Evolutionary conservation across 2,888 invertebrate species (phyloP).

Genomic region (Dolomedes plantarius): DNA sequence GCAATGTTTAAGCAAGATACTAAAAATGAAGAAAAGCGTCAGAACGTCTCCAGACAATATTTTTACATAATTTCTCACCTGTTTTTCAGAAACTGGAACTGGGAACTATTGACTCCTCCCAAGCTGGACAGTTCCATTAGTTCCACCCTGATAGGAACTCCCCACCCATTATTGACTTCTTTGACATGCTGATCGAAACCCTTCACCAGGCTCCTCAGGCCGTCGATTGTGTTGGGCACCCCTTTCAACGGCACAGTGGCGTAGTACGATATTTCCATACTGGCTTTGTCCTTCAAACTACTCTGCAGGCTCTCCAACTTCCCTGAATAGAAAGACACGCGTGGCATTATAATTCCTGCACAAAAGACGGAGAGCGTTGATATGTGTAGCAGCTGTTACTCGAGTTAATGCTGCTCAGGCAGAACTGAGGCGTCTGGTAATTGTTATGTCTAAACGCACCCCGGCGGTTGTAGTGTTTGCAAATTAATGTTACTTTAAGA

Average conservation of each 20-base stretch:
- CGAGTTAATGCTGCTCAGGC: background rate
- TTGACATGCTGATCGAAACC: slow-evolving; percentile 64
- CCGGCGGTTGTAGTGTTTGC: too few species aligned
- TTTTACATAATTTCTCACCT: too few species aligned
- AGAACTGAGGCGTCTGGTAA: too few species aligned
- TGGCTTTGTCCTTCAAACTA: slow-evolving; percentile 45
- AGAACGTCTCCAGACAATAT: too few species aligned
- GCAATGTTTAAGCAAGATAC: too few species aligned
- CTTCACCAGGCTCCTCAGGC: slow-evolving; percentile 48
- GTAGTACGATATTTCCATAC: slow-evolving; percentile 69
- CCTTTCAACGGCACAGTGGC: slow-evolving; percentile 68
- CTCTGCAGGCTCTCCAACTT: slow-evolving; percentile 56
- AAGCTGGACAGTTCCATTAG: slow-evolving; percentile 53
- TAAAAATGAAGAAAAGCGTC: too few species aligned
- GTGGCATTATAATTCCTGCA: too few species aligned
- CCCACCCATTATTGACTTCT: slow-evolving; percentile 55
- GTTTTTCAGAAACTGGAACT: slow-evolving; percentile 59
- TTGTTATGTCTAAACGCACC: too few species aligned
- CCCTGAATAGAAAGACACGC: slow-evolving; percentile 10
- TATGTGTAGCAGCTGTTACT: background rate
- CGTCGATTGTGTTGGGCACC: slow-evolving; percentile 67
- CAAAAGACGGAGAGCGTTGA: too few species aligned
- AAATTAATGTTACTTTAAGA: too few species aligned
- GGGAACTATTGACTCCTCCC: slow-evolving; percentile 40
- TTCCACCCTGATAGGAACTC: slow-evolving; percentile 67